Conservation (phyloP, 1,140 invertebrate genomes). For the Aphaenogaster floridana region DNA sequence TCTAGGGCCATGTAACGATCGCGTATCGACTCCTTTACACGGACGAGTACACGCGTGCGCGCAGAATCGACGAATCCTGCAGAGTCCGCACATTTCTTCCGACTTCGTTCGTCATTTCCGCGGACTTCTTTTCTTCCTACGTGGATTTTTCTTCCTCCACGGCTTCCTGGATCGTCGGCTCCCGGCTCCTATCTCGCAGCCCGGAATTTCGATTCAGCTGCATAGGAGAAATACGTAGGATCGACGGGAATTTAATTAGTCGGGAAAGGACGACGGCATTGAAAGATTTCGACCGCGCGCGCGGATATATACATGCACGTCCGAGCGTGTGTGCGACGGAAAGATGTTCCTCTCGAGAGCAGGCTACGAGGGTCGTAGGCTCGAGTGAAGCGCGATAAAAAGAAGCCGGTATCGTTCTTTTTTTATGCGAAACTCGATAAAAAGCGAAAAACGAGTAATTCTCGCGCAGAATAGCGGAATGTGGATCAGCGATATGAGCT, state of each 20-base stretch:
- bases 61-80: constrained; percentile 38
- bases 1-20: constrained; percentile 30
- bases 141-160: constrained; percentile 51
- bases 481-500: constrained; percentile 41
- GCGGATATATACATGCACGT: neutral
- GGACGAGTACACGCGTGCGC: constrained; percentile 26
- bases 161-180: neutral
- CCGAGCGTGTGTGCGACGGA: neutral
- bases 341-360: constrained; percentile 44
- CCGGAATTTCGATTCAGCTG: constrained; percentile 70
- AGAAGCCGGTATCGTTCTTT: constrained; percentile 10
- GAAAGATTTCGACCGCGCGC: constrained; percentile 47
- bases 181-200: constrained; percentile 6
- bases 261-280: constrained; percentile 29
- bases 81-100: constrained; percentile 45
- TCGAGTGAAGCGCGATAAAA: constrained; percentile 42
- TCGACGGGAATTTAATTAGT: constrained; percentile 78
- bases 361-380: constrained; percentile 6
- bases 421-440: constrained; percentile 51
- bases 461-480: neutral
- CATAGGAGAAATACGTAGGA: constrained; percentile 69
- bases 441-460: constrained; percentile 16
- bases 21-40: constrained; percentile 40
- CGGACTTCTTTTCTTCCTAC: constrained; percentile 31
- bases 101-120: constrained; percentile 45